phyloP scores from a whole-genome alignment of 2,797 vertebrate species.

The Paguma larvata region DNA sequence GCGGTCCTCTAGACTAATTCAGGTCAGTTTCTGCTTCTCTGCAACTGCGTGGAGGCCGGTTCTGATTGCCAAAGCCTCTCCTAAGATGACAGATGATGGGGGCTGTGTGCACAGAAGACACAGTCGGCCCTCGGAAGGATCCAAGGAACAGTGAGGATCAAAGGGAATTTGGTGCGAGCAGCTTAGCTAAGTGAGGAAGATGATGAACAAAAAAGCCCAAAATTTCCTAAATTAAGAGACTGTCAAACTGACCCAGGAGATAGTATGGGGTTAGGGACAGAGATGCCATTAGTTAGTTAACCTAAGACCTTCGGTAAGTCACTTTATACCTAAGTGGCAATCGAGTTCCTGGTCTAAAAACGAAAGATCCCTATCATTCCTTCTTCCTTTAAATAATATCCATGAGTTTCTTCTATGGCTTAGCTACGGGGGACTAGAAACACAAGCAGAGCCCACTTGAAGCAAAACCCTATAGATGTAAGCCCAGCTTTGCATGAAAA shows the following conservation, averaged over 20 bases:
- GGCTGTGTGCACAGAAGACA: background rate
- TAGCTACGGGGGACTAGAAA: background rate
- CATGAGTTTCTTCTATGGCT: background rate
- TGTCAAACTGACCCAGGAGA: background rate
- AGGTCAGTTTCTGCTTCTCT: constrained; percentile 43
- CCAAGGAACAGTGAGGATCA: constrained; percentile 66
- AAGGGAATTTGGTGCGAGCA: constrained; percentile 70
- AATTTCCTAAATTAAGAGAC: constrained; percentile 57
- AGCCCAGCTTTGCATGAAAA: background rate
- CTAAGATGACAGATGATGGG: constrained; percentile 41
- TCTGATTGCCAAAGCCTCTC: constrained; percentile 8
- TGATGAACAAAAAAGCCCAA: background rate
- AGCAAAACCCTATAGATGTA: background rate
- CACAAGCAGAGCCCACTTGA: background rate
- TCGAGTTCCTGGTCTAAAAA: background rate
- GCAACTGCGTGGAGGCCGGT: background rate
- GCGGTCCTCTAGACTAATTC: background rate
- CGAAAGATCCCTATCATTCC: background rate
- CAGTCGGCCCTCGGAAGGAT: background rate
- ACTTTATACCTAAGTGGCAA: background rate
- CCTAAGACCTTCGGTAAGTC: background rate
- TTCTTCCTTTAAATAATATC: background rate
- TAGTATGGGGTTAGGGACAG: background rate
- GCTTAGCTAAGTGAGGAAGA: constrained; percentile 68
- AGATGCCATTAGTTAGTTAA: background rate